phyloP scores from a whole-genome alignment of 2,888 invertebrate genomes.

The Cybosia mesomella region DNA sequence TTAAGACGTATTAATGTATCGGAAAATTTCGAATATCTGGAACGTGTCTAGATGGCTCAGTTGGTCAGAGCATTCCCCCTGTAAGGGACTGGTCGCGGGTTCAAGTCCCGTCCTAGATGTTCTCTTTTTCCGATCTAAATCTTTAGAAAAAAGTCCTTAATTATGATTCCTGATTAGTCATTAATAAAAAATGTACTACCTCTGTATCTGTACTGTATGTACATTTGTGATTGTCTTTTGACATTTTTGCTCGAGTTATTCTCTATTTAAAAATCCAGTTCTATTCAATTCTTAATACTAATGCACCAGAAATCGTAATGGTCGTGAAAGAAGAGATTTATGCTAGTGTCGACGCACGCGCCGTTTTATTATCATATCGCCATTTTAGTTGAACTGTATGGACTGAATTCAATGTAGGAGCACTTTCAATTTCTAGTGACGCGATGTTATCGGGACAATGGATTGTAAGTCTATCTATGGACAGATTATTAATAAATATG shows the following conservation, averaged over 20 bases:
- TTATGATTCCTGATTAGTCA: too few species aligned
- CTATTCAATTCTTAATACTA: constrained; percentile 52
- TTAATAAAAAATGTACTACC: too few species aligned
- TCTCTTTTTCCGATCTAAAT: too few species aligned
- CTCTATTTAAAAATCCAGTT: constrained; percentile 25
- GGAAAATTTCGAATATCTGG: too few species aligned
- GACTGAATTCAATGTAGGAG: constrained; percentile 38
- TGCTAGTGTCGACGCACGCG: constrained; percentile 66
- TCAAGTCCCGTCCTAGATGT: too few species aligned
- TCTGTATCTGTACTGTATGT: too few species aligned
- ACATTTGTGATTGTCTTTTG: neutral
- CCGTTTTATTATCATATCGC: constrained; percentile 70
- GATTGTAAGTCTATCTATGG: constrained; percentile 17
- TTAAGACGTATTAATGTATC: too few species aligned
- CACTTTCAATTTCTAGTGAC: constrained; percentile 46
- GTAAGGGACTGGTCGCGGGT: too few species aligned
- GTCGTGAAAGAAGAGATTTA: constrained; percentile 74
- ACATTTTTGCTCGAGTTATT: too few species aligned
- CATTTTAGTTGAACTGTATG: constrained; percentile 53
- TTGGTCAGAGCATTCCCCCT: too few species aligned
- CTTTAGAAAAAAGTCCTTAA: too few species aligned
- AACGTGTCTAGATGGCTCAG: too few species aligned
- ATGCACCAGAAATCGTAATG: constrained; percentile 65
- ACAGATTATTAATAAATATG: constrained; percentile 5
- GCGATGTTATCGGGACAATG: constrained; percentile 29